Conservation (phyloP, 2,797 vertebrate species). For the Cygnus olor region DNA sequence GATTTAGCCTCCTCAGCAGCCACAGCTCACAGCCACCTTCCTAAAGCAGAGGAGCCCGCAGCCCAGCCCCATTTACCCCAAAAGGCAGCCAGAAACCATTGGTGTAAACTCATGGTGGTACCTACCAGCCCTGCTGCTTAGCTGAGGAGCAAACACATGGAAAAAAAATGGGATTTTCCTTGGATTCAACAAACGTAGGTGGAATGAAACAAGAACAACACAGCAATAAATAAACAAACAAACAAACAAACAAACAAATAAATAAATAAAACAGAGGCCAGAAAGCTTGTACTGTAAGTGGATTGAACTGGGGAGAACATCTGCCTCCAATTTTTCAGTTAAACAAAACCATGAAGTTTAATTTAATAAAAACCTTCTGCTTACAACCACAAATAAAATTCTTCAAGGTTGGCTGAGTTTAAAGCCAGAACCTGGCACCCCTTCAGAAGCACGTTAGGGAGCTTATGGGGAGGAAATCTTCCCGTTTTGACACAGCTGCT, state of each 20-base stretch:
- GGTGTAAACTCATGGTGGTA: neutral
- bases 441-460: neutral
- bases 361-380: slow-evolving; percentile 51
- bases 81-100: neutral
- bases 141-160: slow-evolving; percentile 35
- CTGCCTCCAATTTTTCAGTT: neutral
- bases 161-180: slow-evolving; percentile 17
- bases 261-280: neutral
- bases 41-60: neutral
- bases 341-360: slow-evolving; percentile 37
- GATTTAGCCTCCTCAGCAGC: slow-evolving; percentile 40
- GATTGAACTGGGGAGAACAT: neutral
- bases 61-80: slow-evolving; percentile 26
- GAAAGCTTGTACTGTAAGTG: neutral
- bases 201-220: neutral
- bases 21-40: neutral
- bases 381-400: slow-evolving; percentile 46
- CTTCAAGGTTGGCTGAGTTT: slow-evolving; percentile 34
- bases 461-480: neutral
- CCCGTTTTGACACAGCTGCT: neutral
- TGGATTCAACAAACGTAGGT: neutral
- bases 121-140: neutral
- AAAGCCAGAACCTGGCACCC: slow-evolving; percentile 36
- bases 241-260: neutral
- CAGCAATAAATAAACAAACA: too few species aligned